Conservation (phyloP, 2,113 vertebrate genomes). For the Petroica traversi region DNA sequence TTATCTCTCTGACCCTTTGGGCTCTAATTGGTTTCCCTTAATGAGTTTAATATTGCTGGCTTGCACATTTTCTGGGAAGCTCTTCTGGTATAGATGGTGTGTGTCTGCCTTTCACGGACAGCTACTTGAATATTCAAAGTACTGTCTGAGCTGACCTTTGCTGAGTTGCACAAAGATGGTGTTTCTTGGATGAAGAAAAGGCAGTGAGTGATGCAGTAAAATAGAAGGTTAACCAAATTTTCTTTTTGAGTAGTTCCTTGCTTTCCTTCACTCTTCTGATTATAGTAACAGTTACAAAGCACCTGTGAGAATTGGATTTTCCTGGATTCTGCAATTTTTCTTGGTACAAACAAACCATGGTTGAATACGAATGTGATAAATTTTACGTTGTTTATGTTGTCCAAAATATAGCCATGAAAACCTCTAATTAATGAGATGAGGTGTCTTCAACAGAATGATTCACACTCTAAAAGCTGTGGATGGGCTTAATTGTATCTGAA, state of each 20-base stretch:
- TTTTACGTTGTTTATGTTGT: not conserved
- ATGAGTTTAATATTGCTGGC: not conserved
- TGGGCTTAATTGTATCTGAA: not conserved
- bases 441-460: not conserved
- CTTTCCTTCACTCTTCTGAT: not conserved
- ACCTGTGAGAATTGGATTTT: not conserved
- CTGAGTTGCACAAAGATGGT: not conserved
- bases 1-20: not conserved
- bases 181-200: not conserved
- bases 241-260: not conserved
- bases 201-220: not conserved
- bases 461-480: not conserved
- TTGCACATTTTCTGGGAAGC: not conserved
- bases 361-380: not conserved
- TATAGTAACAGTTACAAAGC: not conserved
- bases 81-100: not conserved
- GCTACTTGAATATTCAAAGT: not conserved
- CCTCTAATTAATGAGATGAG: not conserved
- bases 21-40: not conserved
- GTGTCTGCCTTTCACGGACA: not conserved
- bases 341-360: not conserved
- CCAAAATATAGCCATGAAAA: not conserved
- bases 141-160: not conserved
- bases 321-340: not conserved
- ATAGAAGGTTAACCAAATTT: not conserved